Evolutionary conservation across 2,888 invertebrate genomes (phyloP).

Genomic region (Lagria hirta): DNA sequence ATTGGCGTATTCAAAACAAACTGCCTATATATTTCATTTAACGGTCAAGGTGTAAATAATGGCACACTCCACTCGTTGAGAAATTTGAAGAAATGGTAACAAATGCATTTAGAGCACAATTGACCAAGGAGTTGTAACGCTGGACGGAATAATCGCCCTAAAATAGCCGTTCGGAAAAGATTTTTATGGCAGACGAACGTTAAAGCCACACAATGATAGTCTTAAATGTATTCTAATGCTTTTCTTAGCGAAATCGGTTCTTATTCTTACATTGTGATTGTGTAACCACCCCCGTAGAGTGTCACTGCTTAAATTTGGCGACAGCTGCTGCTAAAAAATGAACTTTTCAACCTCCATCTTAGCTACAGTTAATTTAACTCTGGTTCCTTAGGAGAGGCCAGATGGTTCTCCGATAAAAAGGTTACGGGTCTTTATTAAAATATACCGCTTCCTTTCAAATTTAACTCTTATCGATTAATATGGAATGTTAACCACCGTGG

Average conservation of each 20-base stretch:
- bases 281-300: conserved; percentile 55
- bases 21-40: conserved; percentile 43
- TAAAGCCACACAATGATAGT: conserved; percentile 37
- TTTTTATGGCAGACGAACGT: conserved; percentile 17
- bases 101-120: conserved; percentile 43
- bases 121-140: conserved; percentile 30
- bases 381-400: conserved; percentile 38
- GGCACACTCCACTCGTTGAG: conserved; percentile 28
- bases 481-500: conserved; percentile 21
- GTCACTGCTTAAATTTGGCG: conserved; percentile 47
- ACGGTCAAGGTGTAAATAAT: conserved; percentile 35
- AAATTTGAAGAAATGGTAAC: conserved; percentile 41
- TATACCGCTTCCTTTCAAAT: conserved; percentile 27
- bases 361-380: conserved; percentile 57
- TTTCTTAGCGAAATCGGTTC: conserved; percentile 49
- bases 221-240: conserved; percentile 52
- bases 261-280: conserved; percentile 53
- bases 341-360: conserved; percentile 56
- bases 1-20: conserved; percentile 35
- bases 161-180: conserved; percentile 14
- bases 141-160: conserved; percentile 12
- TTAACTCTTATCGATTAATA: conserved; percentile 17
- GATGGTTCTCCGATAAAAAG: conserved; percentile 38
- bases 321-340: conserved; percentile 55
- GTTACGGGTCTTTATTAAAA: conserved; percentile 36